Evolutionary conservation across 2,797 vertebrate genomes (phyloP), one percentile per base, ranked within the genome.

Genomic region (Tachyglossus aculeatus): DNA sequence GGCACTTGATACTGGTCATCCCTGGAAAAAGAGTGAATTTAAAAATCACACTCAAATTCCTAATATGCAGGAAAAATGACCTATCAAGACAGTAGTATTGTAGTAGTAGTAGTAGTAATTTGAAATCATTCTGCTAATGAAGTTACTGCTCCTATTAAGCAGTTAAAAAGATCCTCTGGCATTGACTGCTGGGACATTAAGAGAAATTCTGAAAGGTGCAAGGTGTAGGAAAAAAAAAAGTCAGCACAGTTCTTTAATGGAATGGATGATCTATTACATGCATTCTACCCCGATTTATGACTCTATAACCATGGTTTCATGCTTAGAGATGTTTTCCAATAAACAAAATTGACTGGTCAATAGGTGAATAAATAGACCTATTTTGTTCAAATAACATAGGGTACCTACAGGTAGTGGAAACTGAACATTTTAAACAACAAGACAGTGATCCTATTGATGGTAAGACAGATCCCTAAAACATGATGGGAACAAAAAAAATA

Each of bases 331-430:
- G 6, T 58, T 69, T 56, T 69, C 15, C n/a, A 52, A 43, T 29
- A 6, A 2, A 64, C 39, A 44, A 60, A 78, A 72, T 37, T 41
- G 10, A 58, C 31, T 21, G 50, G n/a, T 56, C 21, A 68, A 57
- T 31, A 72, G n/a, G 7, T 43, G 15, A 52, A 65, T 47, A 55
- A 65, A 25, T 52, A 64, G 1, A 21, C 38, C 1, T 21, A 12
- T 21, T 50, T 37, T 51, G 1, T 58, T 48, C 21, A 39, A 37
- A 39, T 36, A 52, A 25, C 22, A 19, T 53, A 54, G 39, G 58
- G 24, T 9, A 48, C 27, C 29, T 31, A 70, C 9, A 36, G 4
- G 18, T 36, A 55, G 21, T 45, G 3, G 18, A 41, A 9, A 69
- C 27, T 32, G 7, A 43, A n/a, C 16, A 44, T n/a, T n/a, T n/a